Percentiles rank a stretch among this genome's conserved stretches.
phyloP scores from a whole-genome alignment of 2,888 invertebrate genomes.

The Stenodema calcarata region DNA sequence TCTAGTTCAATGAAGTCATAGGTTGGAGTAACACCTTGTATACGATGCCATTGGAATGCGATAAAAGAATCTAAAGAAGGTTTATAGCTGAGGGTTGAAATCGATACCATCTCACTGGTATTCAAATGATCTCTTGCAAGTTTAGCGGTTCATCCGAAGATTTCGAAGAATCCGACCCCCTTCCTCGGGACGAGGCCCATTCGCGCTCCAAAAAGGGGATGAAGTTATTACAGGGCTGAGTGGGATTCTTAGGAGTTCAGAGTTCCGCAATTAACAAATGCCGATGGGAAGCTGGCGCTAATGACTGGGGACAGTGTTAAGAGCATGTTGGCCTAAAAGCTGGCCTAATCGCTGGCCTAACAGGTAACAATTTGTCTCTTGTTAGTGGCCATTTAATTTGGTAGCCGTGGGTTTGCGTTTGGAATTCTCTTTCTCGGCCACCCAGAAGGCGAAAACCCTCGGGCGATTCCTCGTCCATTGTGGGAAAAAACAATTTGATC shows the following conservation, averaged over 20 bases:
- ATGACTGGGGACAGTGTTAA: conserved; percentile 48
- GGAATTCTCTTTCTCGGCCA: conserved; percentile 46
- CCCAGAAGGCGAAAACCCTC: conserved; percentile 33
- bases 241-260: conserved; percentile 38
- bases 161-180: background rate
- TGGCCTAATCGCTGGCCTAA: conserved; percentile 45
- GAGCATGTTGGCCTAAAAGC: conserved; percentile 52
- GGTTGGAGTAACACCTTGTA: background rate
- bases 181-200: background rate
- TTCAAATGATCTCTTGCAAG: background rate
- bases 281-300: conserved; percentile 45
- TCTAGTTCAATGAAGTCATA: background rate
- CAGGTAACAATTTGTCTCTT: conserved; percentile 53
- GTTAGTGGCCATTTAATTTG: conserved; percentile 52
- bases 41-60: background rate
- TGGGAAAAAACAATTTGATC: conserved; percentile 21
- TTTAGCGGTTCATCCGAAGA: background rate
- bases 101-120: background rate
- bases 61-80: background rate
- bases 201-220: conserved; percentile 26
- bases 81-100: too few relatives aligned
- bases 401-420: conserved; percentile 43
- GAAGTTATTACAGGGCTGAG: conserved; percentile 35
- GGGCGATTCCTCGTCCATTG: conserved; percentile 31
- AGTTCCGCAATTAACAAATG: conserved; percentile 48